These are phyloP conservation scores for Cherax quadricarinatus DNA, from an alignment of 1,140 invertebrate species.

Conservation along the genomic window DNA sequence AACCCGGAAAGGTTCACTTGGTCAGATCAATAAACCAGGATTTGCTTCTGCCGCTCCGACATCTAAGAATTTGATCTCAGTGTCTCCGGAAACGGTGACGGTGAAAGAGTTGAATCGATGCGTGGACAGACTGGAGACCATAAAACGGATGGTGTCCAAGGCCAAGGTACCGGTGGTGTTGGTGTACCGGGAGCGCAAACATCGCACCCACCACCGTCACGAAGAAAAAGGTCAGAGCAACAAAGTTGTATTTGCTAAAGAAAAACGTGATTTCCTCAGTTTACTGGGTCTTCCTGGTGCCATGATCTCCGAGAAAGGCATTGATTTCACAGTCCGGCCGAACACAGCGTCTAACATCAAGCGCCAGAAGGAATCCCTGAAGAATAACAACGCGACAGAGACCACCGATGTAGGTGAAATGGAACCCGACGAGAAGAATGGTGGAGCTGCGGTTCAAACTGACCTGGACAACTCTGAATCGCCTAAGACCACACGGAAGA, in stretches of 20 bases:
- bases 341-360: conserved; percentile 40
- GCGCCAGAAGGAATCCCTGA: not conserved
- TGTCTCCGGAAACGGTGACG: conserved; percentile 1
- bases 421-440: conserved; percentile 55
- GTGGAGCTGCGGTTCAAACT: conserved; percentile 21
- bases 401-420: conserved; percentile 37
- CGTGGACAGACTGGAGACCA: conserved; percentile 53
- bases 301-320: conserved; percentile 70
- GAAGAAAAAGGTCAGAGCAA: conserved; percentile 72
- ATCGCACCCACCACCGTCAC: conserved; percentile 68
- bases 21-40: not conserved
- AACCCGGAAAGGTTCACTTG: conserved; percentile 27
- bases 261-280: conserved; percentile 69
- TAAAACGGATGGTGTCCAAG: conserved; percentile 54
- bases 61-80: not conserved
- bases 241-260: conserved; percentile 67
- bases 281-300: conserved; percentile 67
- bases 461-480: conserved; percentile 15
- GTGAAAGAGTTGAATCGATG: conserved; percentile 10
- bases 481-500: conserved; percentile 16
- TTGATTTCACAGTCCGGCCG: conserved; percentile 68
- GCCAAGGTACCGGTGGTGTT: conserved; percentile 64
- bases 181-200: conserved; percentile 65
- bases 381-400: not conserved
- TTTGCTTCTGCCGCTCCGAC: not conserved